Evolutionary conservation across 2,888 invertebrate genomes (phyloP).

Genomic region (Dendrolimus pini): DNA sequence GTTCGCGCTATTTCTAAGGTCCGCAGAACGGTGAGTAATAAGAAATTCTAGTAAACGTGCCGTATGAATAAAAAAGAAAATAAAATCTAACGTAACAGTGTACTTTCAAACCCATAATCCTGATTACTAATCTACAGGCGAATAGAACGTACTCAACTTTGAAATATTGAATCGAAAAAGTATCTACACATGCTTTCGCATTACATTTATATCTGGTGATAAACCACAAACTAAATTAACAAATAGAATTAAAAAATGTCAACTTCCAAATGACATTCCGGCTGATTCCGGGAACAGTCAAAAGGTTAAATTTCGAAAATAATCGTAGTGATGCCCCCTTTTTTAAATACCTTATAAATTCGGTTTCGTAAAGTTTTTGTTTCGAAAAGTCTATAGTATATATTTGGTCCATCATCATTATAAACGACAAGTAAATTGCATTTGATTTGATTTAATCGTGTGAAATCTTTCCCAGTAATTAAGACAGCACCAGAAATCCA

Average conservation of each 20-base stretch:
- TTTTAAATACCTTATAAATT: not conserved
- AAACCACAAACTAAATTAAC: too few species aligned
- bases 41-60: conserved; percentile 13
- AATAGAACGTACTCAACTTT: too few species aligned
- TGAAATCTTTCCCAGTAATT: conserved; percentile 35
- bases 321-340: not conserved
- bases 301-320: not conserved
- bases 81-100: not conserved
- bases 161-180: too few species aligned
- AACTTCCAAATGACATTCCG: too few species aligned
- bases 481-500: conserved; percentile 46
- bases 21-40: conserved; percentile 35
- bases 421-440: conserved; percentile 3
- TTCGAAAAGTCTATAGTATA: not conserved
- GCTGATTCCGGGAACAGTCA: not conserved
- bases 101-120: too few species aligned
- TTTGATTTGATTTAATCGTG: conserved; percentile 31
- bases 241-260: too few species aligned
- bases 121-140: too few species aligned
- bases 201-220: too few species aligned
- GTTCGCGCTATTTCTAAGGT: conserved; percentile 56
- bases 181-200: too few species aligned
- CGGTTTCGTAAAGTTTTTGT: not conserved
- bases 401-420: too few species aligned
- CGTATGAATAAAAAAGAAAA: conserved; percentile 16